Evolutionary conservation across 2,113 vertebrate genomes (phyloP), one percentile per base, ranked within the genome.

Genomic region (Athene noctua): DNA sequence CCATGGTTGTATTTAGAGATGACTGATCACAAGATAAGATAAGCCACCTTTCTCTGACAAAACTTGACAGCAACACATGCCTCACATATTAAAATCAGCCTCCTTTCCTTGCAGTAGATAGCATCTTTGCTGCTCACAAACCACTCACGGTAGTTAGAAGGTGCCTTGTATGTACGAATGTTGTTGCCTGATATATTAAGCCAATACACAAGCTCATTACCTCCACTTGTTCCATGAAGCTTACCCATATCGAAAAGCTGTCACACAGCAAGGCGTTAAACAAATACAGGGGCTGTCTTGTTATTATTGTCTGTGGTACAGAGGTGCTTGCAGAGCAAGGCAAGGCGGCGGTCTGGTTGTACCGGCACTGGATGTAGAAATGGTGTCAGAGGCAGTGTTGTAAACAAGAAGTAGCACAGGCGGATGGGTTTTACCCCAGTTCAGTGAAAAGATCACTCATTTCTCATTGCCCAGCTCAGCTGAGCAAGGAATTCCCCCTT

Each of bases 151-250:
- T 20, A 82, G 51, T 86, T 73, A 62, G 79, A 71, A 89, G 52
- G 68, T 81, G 83, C 65, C 92, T 90, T 94, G 95, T 94, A 74
- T 27, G 2, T 70, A 73, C 1, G 0, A 59, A 63, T 90, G 86
- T n/a, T 93, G 71, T 62, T 80, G 67, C 80, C 82, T 97, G 95
- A 97, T 93, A 83, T 70, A 96, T 96, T 94, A 94, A 95, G 67
- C 88, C 94, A 95, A 95, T 93, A 86, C 88, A 94, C 74, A 42
- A 96, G 90, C 82, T 96, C 94, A 92, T 96, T 96, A 94, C 93
- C 70, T 85, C 87, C 0, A 0, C 79, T 86, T 55, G 88, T 90
- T 57, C 81, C 79, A 54, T 16, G 4, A 71, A 90, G 78, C 78
- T 94, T 65, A 75, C 92, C 85, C 87, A 55, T 73, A 97, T 96